A percentile compares a stretch with the other conserved stretches of the same genome.
Conservation (phyloP, 2,888 invertebrate species). For the Dicyrtoma fusca region DNA sequence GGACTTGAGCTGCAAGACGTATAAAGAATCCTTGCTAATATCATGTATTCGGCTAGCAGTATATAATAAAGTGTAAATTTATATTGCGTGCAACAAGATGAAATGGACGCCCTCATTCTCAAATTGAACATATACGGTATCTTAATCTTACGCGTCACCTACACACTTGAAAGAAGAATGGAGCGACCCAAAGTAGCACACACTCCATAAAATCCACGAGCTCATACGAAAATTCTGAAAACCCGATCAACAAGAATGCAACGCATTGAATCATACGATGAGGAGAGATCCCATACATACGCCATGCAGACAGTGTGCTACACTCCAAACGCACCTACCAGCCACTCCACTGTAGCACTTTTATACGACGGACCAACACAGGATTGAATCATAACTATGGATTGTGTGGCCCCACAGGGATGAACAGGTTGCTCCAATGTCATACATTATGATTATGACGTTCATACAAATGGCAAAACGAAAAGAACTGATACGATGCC, state of each 20-base stretch:
- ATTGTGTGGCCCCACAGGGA: slow-evolving; percentile 39
- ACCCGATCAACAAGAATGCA: slow-evolving; percentile 28
- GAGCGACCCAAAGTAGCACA: slow-evolving; percentile 12
- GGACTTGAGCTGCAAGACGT: neutral
- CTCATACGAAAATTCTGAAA: slow-evolving; percentile 25
- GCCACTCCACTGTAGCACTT: neutral
- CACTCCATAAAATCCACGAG: slow-evolving; percentile 27
- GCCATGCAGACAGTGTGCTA: no score
- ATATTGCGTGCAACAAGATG: slow-evolving; percentile 35
- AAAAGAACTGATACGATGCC: slow-evolving; percentile 19
- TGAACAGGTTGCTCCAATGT: slow-evolving; percentile 45
- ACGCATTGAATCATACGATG: neutral
- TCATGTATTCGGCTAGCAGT: slow-evolving; percentile 2
- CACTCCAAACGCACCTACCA: neutral
- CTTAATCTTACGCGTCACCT: slow-evolving; percentile 32
- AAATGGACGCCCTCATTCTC: slow-evolving; percentile 31
- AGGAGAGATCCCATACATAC: slow-evolving; percentile 3
- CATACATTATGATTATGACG: slow-evolving; percentile 39
- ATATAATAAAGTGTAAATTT: slow-evolving; percentile 10
- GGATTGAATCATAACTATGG: slow-evolving; percentile 38
- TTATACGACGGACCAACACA: neutral
- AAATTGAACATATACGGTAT: slow-evolving; percentile 36
- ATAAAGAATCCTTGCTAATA: neutral
- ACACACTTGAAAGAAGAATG: slow-evolving; percentile 23
- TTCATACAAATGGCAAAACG: slow-evolving; percentile 30